A percentile compares a stretch with the other conserved stretches of the same genome.
These are phyloP conservation scores for Hestina assimilis DNA, from an alignment of 1,140 invertebrate species.

Conservation along the genomic window DNA sequence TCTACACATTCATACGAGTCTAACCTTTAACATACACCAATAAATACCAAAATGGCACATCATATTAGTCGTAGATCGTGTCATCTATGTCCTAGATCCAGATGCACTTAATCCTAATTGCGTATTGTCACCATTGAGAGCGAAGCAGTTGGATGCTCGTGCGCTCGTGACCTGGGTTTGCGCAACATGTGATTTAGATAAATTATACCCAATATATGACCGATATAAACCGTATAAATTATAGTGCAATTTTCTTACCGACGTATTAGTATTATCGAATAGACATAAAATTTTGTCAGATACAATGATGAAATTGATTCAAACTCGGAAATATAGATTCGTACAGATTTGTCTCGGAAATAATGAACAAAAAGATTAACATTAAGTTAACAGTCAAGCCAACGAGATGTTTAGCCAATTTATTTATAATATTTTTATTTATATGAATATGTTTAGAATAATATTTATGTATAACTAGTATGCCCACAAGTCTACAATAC, in stretches of 20 bases:
- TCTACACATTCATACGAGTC: neutral
- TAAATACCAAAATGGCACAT: neutral
- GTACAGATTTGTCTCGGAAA: too few species aligned
- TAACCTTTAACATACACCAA: neutral
- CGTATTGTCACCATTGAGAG: constrained; percentile 42
- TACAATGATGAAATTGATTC: too few species aligned
- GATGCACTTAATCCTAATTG: constrained; percentile 50
- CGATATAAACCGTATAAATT: constrained; percentile 55
- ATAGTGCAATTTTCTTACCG: constrained; percentile 24
- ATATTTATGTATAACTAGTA: too few species aligned
- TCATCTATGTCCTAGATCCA: constrained; percentile 21
- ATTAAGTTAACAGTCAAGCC: too few species aligned
- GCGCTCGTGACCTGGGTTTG: constrained; percentile 51
- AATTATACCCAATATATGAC: constrained; percentile 49
- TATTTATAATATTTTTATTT: too few species aligned
- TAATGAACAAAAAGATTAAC: too few species aligned
- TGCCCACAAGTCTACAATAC: too few species aligned
- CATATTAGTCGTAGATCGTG: neutral
- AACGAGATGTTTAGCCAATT: too few species aligned
- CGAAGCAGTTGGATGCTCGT: constrained; percentile 35
- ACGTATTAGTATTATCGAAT: constrained; percentile 18
- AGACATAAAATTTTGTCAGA: neutral
- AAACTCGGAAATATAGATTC: too few species aligned
- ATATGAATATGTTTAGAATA: too few species aligned
- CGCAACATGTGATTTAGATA: constrained; percentile 58